phyloP scores from a whole-genome alignment of 2,797 vertebrate genomes.

The Phoeniculus purpureus region DNA sequence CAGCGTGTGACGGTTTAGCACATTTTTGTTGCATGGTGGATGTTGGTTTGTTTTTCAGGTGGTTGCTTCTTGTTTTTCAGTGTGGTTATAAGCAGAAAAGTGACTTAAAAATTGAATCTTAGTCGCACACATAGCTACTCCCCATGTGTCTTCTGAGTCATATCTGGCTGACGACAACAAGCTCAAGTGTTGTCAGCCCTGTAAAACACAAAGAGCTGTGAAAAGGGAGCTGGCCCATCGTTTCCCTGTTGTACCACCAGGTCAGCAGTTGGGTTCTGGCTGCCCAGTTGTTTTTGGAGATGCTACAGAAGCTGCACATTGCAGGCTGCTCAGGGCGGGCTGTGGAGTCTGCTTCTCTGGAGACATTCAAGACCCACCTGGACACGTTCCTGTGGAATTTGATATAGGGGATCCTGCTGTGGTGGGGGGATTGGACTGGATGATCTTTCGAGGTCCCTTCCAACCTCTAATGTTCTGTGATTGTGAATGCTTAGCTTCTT shows the following conservation, averaged over 20 bases:
- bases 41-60: not conserved
- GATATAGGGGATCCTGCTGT: no score
- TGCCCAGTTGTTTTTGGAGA: conserved; percentile 33
- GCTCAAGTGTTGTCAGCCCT: conserved; percentile 9
- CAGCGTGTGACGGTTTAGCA: conserved; percentile 51
- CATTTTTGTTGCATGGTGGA: not conserved
- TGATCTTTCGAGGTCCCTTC: no score
- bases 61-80: not conserved
- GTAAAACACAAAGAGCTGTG: not conserved
- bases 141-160: conserved; percentile 68
- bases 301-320: not conserved
- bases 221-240: conserved; percentile 14
- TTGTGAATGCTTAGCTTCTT: not conserved
- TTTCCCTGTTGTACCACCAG: conserved; percentile 7
- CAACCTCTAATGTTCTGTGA: no score
- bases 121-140: conserved; percentile 9
- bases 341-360: no score
- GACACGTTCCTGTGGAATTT: no score
- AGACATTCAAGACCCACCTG: no score
- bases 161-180: conserved; percentile 61
- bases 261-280: conserved; percentile 41
- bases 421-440: no score
- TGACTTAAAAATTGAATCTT: conserved; percentile 49
- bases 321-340: no score
- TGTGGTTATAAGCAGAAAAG: conserved; percentile 49